A percentile compares a stretch with the other conserved stretches of the same genome.
phyloP scores from a whole-genome alignment of 2,113 vertebrate genomes.

The Mesocricetus auratus region DNA sequence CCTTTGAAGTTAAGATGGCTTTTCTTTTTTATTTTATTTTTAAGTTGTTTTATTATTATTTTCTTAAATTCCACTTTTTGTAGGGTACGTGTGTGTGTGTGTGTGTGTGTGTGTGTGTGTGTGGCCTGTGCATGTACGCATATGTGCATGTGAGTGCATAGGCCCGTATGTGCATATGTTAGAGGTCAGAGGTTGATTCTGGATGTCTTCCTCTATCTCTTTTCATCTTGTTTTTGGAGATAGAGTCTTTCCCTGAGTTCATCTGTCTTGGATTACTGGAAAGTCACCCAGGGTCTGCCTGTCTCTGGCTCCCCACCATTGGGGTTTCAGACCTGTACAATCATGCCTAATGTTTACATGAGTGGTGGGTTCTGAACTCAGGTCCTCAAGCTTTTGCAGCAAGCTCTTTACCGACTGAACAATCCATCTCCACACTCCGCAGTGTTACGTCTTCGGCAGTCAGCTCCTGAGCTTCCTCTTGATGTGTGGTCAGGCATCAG shows the following conservation, averaged over 20 bases:
- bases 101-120: not conserved
- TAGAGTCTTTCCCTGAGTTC: not conserved
- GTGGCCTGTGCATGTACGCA: not conserved
- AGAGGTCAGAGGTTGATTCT: not conserved
- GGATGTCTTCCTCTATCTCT: not conserved
- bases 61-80: not conserved
- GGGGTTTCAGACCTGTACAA: not conserved
- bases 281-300: not conserved
- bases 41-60: not conserved
- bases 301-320: not conserved
- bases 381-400: not conserved
- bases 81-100: not conserved
- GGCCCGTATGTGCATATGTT: not conserved
- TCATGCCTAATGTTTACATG: not conserved
- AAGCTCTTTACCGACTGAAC: not conserved
- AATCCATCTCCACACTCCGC: not conserved
- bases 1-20: conserved; percentile 24
- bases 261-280: not conserved
- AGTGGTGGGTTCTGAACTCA: not conserved
- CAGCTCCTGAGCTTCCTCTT: not conserved
- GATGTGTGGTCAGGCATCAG: not conserved
- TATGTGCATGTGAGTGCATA: not conserved
- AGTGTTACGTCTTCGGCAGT: not conserved
- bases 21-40: not conserved
- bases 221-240: not conserved